Evolutionary conservation across 2,888 invertebrate species (phyloP).

Genomic region (Tipula confusa): DNA sequence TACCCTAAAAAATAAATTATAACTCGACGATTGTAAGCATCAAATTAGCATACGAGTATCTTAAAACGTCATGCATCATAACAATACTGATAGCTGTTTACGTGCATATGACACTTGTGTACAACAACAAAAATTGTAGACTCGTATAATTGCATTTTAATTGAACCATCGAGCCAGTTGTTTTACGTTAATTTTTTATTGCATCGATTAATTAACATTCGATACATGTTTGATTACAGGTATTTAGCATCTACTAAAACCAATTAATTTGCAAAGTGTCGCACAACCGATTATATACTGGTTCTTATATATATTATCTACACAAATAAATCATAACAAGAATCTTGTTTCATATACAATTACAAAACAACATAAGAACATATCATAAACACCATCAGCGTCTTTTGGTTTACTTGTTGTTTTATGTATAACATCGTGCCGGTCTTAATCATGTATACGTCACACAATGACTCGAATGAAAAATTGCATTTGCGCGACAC

Average conservation of each 20-base stretch:
- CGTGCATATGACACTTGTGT: no score
- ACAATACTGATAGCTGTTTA: no score
- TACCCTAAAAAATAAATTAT: no score
- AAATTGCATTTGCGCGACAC: background rate
- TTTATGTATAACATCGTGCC: background rate
- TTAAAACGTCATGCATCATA: no score
- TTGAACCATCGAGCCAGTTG: background rate
- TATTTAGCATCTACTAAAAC: background rate
- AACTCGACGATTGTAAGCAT: no score
- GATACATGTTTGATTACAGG: background rate
- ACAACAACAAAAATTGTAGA: no score
- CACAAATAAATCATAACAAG: background rate
- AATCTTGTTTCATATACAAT: background rate
- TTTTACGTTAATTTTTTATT: background rate
- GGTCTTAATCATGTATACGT: background rate
- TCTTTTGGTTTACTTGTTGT: background rate
- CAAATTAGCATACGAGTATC: no score
- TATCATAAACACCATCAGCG: slow-evolving; percentile 1
- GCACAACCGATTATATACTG: background rate
- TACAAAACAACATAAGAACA: background rate
- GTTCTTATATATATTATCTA: background rate
- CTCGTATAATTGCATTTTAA: background rate
- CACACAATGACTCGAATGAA: background rate
- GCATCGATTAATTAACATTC: background rate
- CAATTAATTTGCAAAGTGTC: background rate